Evolutionary conservation across 2,888 invertebrate genomes (phyloP).

Genomic region (Dynastes grantii): DNA sequence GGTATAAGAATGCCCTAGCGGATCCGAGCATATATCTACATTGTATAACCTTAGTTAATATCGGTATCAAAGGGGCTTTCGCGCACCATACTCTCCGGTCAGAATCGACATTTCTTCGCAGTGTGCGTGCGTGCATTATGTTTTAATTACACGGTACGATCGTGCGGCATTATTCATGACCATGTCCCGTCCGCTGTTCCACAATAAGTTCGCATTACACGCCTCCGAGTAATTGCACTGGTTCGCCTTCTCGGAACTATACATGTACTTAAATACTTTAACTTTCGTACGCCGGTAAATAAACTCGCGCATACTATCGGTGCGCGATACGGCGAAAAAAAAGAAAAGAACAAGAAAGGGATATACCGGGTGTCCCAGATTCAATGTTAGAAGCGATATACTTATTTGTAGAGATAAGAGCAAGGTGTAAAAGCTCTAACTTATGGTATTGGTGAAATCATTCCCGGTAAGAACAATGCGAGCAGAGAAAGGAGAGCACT

Average conservation of each 20-base stretch:
- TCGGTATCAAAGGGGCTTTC: constrained; percentile 38
- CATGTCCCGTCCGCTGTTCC: constrained; percentile 66
- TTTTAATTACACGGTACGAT: constrained; percentile 70
- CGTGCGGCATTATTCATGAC: constrained; percentile 69
- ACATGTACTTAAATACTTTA: constrained; percentile 59
- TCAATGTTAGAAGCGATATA: no score
- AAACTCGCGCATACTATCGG: no score
- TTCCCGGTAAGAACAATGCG: no score
- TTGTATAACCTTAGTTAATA: neutral
- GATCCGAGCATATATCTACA: constrained; percentile 14
- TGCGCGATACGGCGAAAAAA: no score
- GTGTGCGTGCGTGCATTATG: constrained; percentile 64
- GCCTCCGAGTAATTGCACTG: constrained; percentile 67
- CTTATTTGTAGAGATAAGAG: no score
- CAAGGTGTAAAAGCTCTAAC: no score
- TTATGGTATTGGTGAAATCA: no score
- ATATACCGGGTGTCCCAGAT: no score
- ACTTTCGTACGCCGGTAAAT: constrained; percentile 63
- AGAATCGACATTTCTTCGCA: neutral
- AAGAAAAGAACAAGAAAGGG: constrained; percentile 52
- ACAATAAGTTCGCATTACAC: constrained; percentile 68
- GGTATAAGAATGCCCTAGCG: neutral
- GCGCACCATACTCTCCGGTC: constrained; percentile 34
- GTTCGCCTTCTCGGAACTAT: constrained; percentile 65
- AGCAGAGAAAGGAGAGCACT: no score